These are phyloP conservation scores for Zingel zingel DNA, from an alignment of 2,113 vertebrate species.

Conservation along the genomic window DNA sequence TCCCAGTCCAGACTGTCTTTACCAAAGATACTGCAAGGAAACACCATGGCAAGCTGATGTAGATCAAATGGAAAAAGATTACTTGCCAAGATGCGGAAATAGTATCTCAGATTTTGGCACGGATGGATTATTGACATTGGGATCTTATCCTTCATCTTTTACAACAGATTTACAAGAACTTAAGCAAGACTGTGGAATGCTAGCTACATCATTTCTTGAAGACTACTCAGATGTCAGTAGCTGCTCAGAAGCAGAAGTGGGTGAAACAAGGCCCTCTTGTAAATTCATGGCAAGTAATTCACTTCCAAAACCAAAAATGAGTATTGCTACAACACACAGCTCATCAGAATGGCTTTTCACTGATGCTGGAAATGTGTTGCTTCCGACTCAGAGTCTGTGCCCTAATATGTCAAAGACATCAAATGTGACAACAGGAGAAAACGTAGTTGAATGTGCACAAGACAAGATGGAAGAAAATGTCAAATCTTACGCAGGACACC, in stretches of 20 bases:
- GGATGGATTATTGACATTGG: slow-evolving; percentile 51
- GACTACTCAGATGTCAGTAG: slow-evolving; percentile 81
- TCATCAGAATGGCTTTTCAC: slow-evolving; percentile 53
- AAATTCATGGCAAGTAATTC: slow-evolving; percentile 59
- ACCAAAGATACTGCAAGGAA: slow-evolving; percentile 63
- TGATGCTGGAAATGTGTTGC: slow-evolving; percentile 27
- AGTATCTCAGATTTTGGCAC: slow-evolving; percentile 48
- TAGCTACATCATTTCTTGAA: slow-evolving; percentile 64
- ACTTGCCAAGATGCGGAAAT: slow-evolving; percentile 55
- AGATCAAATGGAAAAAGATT: slow-evolving; percentile 60
- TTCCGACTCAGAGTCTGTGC: slow-evolving; percentile 28
- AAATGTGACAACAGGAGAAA: slow-evolving; percentile 31
- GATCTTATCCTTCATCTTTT: slow-evolving; percentile 56
- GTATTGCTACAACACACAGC: slow-evolving; percentile 26
- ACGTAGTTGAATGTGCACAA: slow-evolving; percentile 24
- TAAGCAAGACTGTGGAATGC: slow-evolving; percentile 68
- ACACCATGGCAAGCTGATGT: slow-evolving; percentile 64
- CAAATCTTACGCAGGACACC: neutral
- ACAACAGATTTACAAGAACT: slow-evolving; percentile 65
- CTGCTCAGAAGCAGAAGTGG: slow-evolving; percentile 74
- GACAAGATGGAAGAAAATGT: slow-evolving; percentile 11
- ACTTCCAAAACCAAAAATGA: slow-evolving; percentile 42
- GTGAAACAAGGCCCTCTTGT: slow-evolving; percentile 61
- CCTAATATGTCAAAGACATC: slow-evolving; percentile 30
- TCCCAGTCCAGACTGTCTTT: slow-evolving; percentile 67